Evolutionary conservation across 2,113 vertebrate genomes (phyloP).

Genomic region (Raja brachyura): DNA sequence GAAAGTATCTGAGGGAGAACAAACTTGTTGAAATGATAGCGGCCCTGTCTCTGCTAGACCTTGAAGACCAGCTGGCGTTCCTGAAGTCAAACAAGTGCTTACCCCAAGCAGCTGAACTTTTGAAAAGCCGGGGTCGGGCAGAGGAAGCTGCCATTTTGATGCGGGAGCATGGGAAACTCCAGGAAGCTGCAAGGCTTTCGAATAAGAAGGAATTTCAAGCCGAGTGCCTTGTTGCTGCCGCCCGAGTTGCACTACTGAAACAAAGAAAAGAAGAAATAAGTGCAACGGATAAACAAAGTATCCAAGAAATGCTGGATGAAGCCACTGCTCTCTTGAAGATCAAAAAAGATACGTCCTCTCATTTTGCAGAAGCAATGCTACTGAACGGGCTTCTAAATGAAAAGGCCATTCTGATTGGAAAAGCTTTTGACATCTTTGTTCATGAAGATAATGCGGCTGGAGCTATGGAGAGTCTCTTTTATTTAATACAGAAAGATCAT

Average conservation of each 20-base stretch:
- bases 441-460: conserved; percentile 58
- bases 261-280: conserved; percentile 37
- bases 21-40: conserved; percentile 58
- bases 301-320: conserved; percentile 51
- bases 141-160: conserved; percentile 67
- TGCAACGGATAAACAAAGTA: background rate
- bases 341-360: conserved; percentile 46
- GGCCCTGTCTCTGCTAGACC: conserved; percentile 59
- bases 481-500: conserved; percentile 26
- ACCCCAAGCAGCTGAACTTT: conserved; percentile 57
- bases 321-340: conserved; percentile 53
- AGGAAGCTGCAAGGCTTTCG: conserved; percentile 62
- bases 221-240: conserved; percentile 56
- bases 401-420: conserved; percentile 49
- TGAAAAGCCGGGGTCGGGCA: conserved; percentile 53
- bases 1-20: conserved; percentile 56
- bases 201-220: conserved; percentile 56
- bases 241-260: conserved; percentile 44
- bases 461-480: conserved; percentile 57
- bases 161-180: conserved; percentile 58
- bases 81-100: conserved; percentile 57
- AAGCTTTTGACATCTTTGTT: conserved; percentile 47
- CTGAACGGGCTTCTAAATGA: conserved; percentile 54
- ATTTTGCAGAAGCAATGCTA: conserved; percentile 57
- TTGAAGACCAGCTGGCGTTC: conserved; percentile 65